phyloP scores from a whole-genome alignment of 2,113 vertebrate species.

The Forbesichthys agassizii region DNA sequence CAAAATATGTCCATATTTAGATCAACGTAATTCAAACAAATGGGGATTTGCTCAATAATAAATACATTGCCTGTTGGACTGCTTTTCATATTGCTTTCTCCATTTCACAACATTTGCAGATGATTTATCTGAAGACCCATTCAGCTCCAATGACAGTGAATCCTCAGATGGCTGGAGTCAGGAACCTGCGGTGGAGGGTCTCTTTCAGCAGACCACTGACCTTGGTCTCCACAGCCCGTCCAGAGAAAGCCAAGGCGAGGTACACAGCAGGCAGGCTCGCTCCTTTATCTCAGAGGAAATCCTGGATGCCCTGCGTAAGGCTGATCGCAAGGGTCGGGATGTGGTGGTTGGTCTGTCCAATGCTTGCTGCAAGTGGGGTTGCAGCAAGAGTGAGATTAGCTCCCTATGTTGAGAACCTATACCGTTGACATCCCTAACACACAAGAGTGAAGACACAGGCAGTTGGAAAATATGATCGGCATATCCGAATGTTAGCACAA shows the following conservation, averaged over 20 bases:
- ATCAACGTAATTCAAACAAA: background rate
- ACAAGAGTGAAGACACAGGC: background rate
- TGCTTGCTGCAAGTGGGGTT: conserved; percentile 86
- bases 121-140: conserved; percentile 62
- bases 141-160: conserved; percentile 60
- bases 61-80: background rate
- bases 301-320: conserved; percentile 73
- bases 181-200: conserved; percentile 41
- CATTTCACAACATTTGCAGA: conserved; percentile 16
- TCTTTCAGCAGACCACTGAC: conserved; percentile 64
- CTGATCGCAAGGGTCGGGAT: conserved; percentile 74
- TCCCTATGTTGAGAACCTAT: conserved; percentile 77
- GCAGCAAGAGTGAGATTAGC: conserved; percentile 86
- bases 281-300: conserved; percentile 73
- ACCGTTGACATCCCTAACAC: background rate
- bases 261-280: conserved; percentile 62
- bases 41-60: background rate
- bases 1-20: background rate
- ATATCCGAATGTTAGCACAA: background rate
- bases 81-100: background rate
- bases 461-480: no score
- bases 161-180: conserved; percentile 50
- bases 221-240: conserved; percentile 19
- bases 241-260: conserved; percentile 39
- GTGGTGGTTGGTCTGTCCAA: conserved; percentile 81